Percentiles rank a stretch among this genome's conserved stretches.
phyloP scores from a whole-genome alignment of 2,113 vertebrate genomes.

The Campylomormyrus tamandua region DNA sequence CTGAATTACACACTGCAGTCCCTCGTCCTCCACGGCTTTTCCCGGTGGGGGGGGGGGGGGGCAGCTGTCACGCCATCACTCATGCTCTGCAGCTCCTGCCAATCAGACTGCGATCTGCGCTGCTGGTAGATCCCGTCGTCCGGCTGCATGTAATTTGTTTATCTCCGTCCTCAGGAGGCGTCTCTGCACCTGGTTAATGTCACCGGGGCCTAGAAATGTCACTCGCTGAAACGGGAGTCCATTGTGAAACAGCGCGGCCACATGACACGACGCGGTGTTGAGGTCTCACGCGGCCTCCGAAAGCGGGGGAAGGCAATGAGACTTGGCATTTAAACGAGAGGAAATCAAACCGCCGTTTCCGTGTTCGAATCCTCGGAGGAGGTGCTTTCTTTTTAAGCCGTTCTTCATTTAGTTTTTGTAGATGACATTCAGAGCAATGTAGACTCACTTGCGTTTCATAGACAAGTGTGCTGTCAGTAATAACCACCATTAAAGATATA shows the following conservation, averaged over 20 bases:
- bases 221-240: background rate
- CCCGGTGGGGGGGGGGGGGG: background rate
- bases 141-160: background rate
- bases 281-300: background rate
- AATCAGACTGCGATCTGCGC: background rate
- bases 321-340: background rate
- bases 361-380: background rate
- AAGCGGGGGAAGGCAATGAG: background rate
- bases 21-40: background rate
- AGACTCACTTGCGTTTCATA: background rate
- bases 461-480: background rate
- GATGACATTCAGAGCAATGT: background rate
- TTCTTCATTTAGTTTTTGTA: background rate
- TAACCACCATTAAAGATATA: background rate
- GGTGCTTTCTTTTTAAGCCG: background rate
- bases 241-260: background rate
- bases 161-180: background rate
- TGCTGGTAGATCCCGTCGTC: background rate
- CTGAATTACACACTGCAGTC: background rate
- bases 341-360: background rate
- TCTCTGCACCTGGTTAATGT: background rate
- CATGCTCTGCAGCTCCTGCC: background rate
- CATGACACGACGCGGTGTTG: background rate
- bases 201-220: background rate
- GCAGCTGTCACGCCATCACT: background rate